Base-by-base conservation (phyloP, 2,113 vertebrate species). In the Ranitomeya variabilis region DNA sequence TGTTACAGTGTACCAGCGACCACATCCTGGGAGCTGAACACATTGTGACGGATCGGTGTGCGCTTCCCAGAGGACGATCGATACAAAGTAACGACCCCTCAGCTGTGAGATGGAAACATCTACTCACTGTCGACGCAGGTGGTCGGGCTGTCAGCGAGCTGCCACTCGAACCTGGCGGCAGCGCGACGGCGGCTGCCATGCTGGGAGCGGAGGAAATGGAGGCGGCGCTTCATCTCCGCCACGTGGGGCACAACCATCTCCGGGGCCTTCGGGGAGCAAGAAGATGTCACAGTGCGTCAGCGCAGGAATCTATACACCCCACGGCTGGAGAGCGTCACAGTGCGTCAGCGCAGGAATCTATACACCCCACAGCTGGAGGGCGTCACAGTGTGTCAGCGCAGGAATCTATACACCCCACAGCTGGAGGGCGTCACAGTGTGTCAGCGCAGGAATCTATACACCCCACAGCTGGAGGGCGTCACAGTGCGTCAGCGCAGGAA, bases 121-220 rank as follows among this genome's bases (percentile, higher is more conserved):
- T 8, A 23, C 86, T 90, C 93, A 96, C 96, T 92, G 80, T 95
- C 94, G 52, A 94, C 92, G 90, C 94, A 91, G 10, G 93, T 90
- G 2, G 90, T 92, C 8, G 91, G 92, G 15, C 94, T 91, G 74
- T 73, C 88, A 0, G 90, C 88, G 1, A 86, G 86, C 76, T 91
- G 92, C 45, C 90, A 91, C 89, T 95, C 90, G 23, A 92, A 60
- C 60, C 85, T 91, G 80, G 89, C 90, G 69, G 92, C 80, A 0
- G 92, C 91, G 8, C 87, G 87, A 0, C 90, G 91, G 67, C 93
- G 90, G 80, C 92, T 92, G 4, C 92, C 91, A n/a, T 94, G 90
- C 14, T 94, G 79, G 31, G 91, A 90, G 26, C 69, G 88, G 14
- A 96, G 93, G 79, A 91, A 92, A 54, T 92, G 87, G 74, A 94